Percentiles rank a stretch among this genome's conserved stretches.
Conservation (phyloP, 2,888 invertebrate species). For the Pogonocherus hispidulus region DNA sequence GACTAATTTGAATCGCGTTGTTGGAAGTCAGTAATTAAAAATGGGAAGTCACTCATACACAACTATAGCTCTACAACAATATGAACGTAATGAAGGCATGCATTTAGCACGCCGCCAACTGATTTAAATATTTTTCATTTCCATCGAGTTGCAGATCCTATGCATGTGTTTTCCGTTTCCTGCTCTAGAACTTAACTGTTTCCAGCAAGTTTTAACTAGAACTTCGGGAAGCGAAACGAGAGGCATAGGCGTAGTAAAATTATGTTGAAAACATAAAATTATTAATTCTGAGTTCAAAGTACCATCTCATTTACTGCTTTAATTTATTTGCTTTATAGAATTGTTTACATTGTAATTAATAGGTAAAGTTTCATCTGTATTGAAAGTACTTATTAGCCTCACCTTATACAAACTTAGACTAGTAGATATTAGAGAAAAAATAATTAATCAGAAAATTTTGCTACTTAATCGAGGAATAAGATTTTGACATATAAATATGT, state of each 20-base stretch:
- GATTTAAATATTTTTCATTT: conserved; percentile 12
- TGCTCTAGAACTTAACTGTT: background rate
- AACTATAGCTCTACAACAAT: conserved; percentile 5
- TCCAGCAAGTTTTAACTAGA: conserved; percentile 6
- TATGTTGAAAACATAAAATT: too few species aligned
- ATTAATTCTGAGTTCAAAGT: too few species aligned
- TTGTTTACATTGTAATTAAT: too few species aligned
- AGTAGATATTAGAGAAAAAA: too few species aligned
- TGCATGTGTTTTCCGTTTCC: background rate
- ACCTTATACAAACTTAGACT: too few species aligned
- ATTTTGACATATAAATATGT: too few species aligned
- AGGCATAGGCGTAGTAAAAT: background rate
- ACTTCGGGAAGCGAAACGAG: background rate
- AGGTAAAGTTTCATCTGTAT: too few species aligned
- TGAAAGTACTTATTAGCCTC: too few species aligned
- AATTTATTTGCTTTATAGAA: too few species aligned
- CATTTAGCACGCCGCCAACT: background rate
- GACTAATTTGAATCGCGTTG: background rate
- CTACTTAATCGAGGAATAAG: too few species aligned
- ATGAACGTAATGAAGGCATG: background rate
- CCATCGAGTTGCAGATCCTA: background rate
- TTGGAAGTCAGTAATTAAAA: conserved; percentile 4
- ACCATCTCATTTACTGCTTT: too few species aligned
- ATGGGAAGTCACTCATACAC: background rate
- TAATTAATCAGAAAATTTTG: too few species aligned